Evolutionary conservation across 2,113 vertebrate genomes (phyloP), one percentile per base, ranked within the genome.

Genomic region (Rhizomys pruinosus): DNA sequence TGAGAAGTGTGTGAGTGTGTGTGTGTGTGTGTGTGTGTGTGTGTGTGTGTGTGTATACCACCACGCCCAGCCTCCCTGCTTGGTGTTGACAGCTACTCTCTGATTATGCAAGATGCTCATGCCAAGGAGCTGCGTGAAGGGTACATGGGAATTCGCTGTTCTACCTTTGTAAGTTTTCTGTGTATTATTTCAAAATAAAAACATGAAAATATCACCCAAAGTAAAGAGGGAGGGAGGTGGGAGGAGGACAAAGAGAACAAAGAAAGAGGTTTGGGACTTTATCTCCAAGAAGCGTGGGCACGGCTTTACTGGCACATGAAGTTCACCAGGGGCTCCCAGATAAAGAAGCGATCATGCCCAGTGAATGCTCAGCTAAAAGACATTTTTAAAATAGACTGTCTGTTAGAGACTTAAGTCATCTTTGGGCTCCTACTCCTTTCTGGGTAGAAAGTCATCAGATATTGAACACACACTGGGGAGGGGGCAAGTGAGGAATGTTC

Each of bases 121-220:
- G 3, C 3, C 3, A 42, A 23, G 42, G 52, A 34, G 22, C 44
- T 42, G 63, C 27, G 57, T 1, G 42, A 59, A 32, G 12, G 20
- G 47, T 9, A 55, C 27, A 12, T 0, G 5, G 79, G 61, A 80
- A 88, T 68, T 63, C 57, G 59, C 39, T 78, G 61, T 68, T 7
- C 64, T 78, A 64, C 12, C 71, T 95, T 76, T 80, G 85, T 39
- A 76, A 59, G 71, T 90, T n/a, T 89, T 52, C 15, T 32, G 13
- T 55, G 47, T 84, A 69, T 68, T 68, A 57, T 71, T 92, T 90
- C 39, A 77, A 82, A 68, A 82, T 72, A 34, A 74, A 78, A 93
- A 52, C 37, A 68, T 68, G 23, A 42, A 94, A 72, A 34, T 39
- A 44, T 23, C 74, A 55, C 9, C 19, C 55, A 89, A 89, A 91